These are phyloP conservation scores for Hyalella azteca DNA, from an alignment of 2,888 invertebrate species.

Conservation along the genomic window DNA sequence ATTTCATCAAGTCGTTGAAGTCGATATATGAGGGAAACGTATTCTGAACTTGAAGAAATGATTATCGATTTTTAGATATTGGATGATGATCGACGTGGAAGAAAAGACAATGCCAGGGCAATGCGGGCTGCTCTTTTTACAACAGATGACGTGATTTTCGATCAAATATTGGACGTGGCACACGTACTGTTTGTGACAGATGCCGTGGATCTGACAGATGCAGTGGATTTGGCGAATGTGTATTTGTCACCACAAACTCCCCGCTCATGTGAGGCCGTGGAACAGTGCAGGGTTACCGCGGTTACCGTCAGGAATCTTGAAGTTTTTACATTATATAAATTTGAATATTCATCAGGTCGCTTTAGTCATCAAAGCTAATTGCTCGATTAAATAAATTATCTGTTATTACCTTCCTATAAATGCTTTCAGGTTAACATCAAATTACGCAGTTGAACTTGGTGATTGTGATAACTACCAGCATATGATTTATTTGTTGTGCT, in stretches of 20 bases:
- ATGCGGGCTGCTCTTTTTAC: slow-evolving; percentile 12
- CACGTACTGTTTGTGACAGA: slow-evolving; percentile 15
- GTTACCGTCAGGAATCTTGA: too few species aligned
- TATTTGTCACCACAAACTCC: slow-evolving; percentile 26
- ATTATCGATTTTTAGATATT: neutral
- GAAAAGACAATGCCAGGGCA: neutral
- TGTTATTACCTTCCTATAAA: too few species aligned
- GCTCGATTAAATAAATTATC: too few species aligned
- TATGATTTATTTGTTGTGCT: too few species aligned
- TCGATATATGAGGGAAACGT: neutral
- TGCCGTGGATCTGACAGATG: slow-evolving; percentile 32
- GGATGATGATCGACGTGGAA: neutral
- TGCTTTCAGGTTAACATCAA: too few species aligned
- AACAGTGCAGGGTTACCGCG: too few species aligned
- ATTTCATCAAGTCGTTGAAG: neutral
- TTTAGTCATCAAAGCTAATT: too few species aligned
- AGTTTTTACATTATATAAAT: too few species aligned
- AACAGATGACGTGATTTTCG: slow-evolving; percentile 31
- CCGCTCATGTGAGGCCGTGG: too few species aligned
- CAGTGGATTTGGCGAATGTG: slow-evolving; percentile 9
- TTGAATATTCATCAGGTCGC: too few species aligned
- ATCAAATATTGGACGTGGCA: slow-evolving; percentile 33
- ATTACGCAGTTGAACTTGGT: too few species aligned
- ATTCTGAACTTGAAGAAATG: neutral
- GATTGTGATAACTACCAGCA: too few species aligned